Evolutionary conservation across 1,140 invertebrate genomes (phyloP).

Genomic region (Camponotus vicinus): DNA sequence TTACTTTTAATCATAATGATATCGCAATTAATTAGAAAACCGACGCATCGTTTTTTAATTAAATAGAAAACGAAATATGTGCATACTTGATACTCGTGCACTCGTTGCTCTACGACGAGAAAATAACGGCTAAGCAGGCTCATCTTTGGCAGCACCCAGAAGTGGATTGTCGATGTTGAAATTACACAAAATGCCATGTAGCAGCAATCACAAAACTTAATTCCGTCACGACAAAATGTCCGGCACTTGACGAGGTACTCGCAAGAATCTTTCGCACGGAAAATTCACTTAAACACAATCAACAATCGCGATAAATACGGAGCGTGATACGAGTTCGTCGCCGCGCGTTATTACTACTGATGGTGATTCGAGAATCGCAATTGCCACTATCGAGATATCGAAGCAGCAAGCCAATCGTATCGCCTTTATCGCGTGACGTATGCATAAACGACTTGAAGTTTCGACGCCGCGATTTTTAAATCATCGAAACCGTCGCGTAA

Average conservation of each 20-base stretch:
- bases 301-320: neutral
- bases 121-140: neutral
- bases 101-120: neutral
- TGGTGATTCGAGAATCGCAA: constrained; percentile 5
- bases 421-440: neutral
- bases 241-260: neutral
- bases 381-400: neutral
- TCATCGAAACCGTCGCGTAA: no score
- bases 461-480: no score
- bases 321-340: neutral
- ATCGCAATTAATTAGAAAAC: no score
- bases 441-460: no score
- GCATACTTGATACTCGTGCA: neutral
- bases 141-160: neutral
- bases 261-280: neutral
- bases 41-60: no score
- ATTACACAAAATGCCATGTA: neutral
- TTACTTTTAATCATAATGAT: no score
- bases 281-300: neutral
- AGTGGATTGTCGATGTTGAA: neutral
- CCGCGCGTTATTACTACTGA: neutral
- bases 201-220: neutral
- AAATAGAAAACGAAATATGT: no score
- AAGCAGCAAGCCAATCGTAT: neutral
- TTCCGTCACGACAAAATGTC: neutral